Base-by-base conservation (phyloP, 2,797 vertebrate genomes). In the Hafferia zeledoni region DNA sequence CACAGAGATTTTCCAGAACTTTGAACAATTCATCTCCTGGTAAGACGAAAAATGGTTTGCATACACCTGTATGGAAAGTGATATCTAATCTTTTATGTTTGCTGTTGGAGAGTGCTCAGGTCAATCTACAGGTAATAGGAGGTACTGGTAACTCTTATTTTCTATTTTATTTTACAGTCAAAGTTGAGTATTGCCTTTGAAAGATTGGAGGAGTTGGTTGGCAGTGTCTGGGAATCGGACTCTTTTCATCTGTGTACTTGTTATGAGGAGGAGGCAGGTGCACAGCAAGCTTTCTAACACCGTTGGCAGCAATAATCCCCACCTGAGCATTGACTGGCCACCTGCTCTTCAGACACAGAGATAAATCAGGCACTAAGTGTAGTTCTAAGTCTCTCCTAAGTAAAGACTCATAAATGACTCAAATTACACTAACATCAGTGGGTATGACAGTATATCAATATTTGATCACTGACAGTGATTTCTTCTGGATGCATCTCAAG, bases 361-460 rank as follows among this genome's bases (percentile, higher is more conserved):
- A 98, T 98, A 97, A 98, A 95, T 95, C 90, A 95, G 86, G 56
- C 88, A 96, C 89, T 89, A 87, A 97, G 94, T 33, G 30, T 64
- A 89, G 79, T 84, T 90, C 92, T 90, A 88, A 95, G 70, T 72
- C 92, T 89, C 80, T 31, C 46, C 86, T 88, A 71, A 95, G 92
- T 57, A 97, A 97, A 97, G 90, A 75, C 89, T 97, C 97, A 97
- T 98, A 98, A 98, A 98, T 95, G 61, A 94, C 94, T 97, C 94
- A 91, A 95, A 95, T 96, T 97, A 91, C 77, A 47, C 67, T 49
- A 78, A 72, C 74, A 84, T 89, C 55, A 49, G 55, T 37, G 47
- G 55, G 27, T 89, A 80, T 93, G 94, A 97, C 95, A 97, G 92
- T 93, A 77, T 76, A 97, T 87, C 90, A 96, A 85, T 95, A 81